These are phyloP conservation scores for Microcebus jonahi DNA, from an alignment of 2,113 vertebrate species.

Conservation along the genomic window DNA sequence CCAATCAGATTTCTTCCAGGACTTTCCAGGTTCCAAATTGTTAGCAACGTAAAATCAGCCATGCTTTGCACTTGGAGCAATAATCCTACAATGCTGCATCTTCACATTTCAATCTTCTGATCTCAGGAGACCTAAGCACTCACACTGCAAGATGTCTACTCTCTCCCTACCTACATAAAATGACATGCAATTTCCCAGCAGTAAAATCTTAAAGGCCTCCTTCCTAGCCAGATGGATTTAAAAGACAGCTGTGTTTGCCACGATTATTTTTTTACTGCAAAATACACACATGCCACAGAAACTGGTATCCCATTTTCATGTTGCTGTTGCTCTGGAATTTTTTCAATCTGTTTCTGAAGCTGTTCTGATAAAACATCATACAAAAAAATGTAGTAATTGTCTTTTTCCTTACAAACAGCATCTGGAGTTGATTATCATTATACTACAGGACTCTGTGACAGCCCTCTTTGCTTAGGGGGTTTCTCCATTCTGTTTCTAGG, in stretches of 20 bases:
- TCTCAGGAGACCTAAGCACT: neutral
- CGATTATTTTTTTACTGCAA: neutral
- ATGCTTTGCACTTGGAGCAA: neutral
- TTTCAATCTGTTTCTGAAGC: conserved; percentile 64
- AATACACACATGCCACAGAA: conserved; percentile 14
- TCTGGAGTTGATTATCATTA: neutral
- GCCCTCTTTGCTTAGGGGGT: accelerated
- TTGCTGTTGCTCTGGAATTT: conserved; percentile 15
- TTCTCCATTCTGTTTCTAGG: neutral
- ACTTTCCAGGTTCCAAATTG: neutral
- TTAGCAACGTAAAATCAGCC: neutral
- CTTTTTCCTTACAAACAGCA: neutral
- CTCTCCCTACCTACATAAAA: neutral
- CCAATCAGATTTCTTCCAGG: neutral
- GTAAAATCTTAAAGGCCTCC: neutral
- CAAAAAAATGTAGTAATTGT: conserved; percentile 18
- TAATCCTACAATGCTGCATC: neutral
- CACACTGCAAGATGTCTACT: neutral
- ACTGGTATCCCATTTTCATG: neutral
- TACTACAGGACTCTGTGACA: neutral
- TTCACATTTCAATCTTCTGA: neutral
- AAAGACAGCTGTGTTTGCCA: conserved; percentile 62
- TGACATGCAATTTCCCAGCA: neutral
- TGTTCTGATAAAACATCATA: conserved; percentile 45
- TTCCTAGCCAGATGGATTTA: conserved; percentile 9